A percentile compares a stretch with the other conserved stretches of the same genome.
phyloP scores from a whole-genome alignment of 2,888 invertebrate species.

The Nomada fabriciana region DNA sequence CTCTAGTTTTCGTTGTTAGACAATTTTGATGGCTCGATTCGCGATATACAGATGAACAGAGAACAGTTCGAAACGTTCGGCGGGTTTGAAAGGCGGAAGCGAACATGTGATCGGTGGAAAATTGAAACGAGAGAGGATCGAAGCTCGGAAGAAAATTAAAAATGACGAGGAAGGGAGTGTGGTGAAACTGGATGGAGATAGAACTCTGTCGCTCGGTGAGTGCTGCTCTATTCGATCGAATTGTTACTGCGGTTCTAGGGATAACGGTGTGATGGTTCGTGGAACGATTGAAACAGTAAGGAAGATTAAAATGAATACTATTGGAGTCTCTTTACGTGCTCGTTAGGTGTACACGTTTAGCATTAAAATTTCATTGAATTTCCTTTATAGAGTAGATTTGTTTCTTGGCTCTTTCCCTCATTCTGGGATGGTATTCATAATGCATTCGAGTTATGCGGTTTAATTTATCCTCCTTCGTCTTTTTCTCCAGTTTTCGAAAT shows the following conservation, averaged over 20 bases:
- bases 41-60: background rate
- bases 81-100: conserved; percentile 23
- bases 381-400: too few relatives aligned
- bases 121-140: conserved; percentile 23
- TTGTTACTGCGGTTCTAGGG: background rate
- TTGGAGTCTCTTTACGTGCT: too few relatives aligned
- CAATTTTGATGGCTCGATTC: background rate
- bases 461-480: too few relatives aligned
- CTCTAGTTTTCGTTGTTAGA: background rate
- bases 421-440: too few relatives aligned
- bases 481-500: too few relatives aligned
- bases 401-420: too few relatives aligned
- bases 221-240: background rate
- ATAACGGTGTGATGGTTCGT: background rate
- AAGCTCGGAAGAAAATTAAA: background rate
- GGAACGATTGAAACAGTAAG: background rate
- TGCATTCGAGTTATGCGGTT: too few relatives aligned
- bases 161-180: conserved; percentile 2
- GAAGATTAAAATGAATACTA: background rate
- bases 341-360: too few relatives aligned
- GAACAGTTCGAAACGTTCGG: conserved; percentile 1
- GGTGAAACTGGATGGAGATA: conserved; percentile 14
- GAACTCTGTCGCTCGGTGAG: conserved; percentile 7
- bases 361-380: too few relatives aligned
- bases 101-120: conserved; percentile 15